These are phyloP conservation scores for Sebastolobus altivelis DNA, from an alignment of 2,797 vertebrate species.

Conservation along the genomic window DNA sequence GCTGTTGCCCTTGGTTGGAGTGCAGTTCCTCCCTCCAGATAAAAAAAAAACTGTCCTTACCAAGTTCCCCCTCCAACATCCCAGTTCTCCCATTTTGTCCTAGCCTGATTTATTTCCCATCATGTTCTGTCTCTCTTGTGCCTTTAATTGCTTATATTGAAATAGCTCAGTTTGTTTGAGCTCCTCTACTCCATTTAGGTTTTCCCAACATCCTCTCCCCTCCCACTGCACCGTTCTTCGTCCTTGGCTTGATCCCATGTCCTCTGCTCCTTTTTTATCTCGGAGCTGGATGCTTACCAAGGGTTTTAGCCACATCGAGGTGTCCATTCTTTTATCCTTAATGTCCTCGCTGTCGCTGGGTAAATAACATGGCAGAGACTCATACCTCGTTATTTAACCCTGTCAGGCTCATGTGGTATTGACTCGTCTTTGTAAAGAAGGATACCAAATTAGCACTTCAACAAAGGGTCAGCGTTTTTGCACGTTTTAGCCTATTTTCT, in stretches of 20 bases:
- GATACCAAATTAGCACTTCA: not conserved
- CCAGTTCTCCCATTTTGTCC: slow-evolving; percentile 48
- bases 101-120: slow-evolving; percentile 30
- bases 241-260: slow-evolving; percentile 49
- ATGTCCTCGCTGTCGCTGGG: slow-evolving; percentile 15
- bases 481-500: not conserved
- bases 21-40: slow-evolving; percentile 55
- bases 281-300: slow-evolving; percentile 36
- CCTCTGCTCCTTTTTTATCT: slow-evolving; percentile 34
- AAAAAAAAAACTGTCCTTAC: slow-evolving; percentile 50
- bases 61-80: slow-evolving; percentile 18
- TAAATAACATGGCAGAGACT: not conserved
- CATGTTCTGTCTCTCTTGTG: slow-evolving; percentile 6
- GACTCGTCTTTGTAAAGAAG: not conserved
- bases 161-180: slow-evolving; percentile 9
- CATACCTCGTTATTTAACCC: not conserved
- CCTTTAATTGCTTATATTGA: slow-evolving; percentile 2
- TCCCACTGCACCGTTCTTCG: slow-evolving; percentile 16
- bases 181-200: slow-evolving; percentile 1
- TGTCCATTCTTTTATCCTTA: slow-evolving; percentile 17
- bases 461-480: not conserved
- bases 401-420: not conserved
- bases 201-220: slow-evolving; percentile 4
- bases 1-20: slow-evolving; percentile 76
- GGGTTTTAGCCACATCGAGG: slow-evolving; percentile 33